Percentiles rank a stretch among this genome's conserved stretches.
phyloP scores from a whole-genome alignment of 2,888 invertebrate species.

The Leucoma salicis region DNA sequence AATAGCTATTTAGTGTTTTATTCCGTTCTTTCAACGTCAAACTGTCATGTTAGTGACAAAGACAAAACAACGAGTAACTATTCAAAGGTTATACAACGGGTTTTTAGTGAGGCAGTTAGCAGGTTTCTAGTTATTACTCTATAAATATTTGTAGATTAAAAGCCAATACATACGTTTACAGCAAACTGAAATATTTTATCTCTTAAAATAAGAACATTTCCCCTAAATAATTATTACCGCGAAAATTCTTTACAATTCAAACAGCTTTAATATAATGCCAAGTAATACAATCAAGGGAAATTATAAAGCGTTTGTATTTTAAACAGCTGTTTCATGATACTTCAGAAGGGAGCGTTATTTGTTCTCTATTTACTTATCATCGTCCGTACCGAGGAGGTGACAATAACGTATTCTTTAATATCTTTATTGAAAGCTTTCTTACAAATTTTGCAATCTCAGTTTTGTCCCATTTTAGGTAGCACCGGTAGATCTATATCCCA shows the following conservation, averaged over 20 bases:
- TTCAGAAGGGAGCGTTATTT: slow-evolving; percentile 24
- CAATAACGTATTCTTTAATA: too few relatives aligned
- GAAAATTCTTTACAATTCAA: slow-evolving; percentile 7
- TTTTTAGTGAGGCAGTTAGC: too few relatives aligned
- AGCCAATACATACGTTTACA: not conserved
- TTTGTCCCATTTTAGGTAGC: too few relatives aligned
- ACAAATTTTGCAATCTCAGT: too few relatives aligned
- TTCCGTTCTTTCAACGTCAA: too few relatives aligned
- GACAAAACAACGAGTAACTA: too few relatives aligned
- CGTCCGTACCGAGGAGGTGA: slow-evolving; percentile 21
- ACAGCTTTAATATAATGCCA: too few relatives aligned
- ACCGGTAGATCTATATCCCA: too few relatives aligned
- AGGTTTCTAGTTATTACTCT: not conserved
- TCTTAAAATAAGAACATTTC: not conserved
- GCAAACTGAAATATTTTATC: not conserved
- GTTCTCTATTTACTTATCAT: slow-evolving; percentile 14
- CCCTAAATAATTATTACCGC: slow-evolving; percentile 5
- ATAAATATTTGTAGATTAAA: not conserved
- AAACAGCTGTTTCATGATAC: slow-evolving; percentile 30
- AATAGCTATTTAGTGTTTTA: too few relatives aligned
- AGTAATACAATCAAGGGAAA: slow-evolving; percentile 34
- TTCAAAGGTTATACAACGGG: too few relatives aligned
- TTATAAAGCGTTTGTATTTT: slow-evolving; percentile 28
- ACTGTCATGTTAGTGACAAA: too few relatives aligned
- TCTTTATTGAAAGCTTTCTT: too few relatives aligned